Percentiles rank a stretch among this genome's conserved stretches.
Evolutionary conservation across 2,797 vertebrate genomes (phyloP).

Genomic region (Fundulus diaphanus): DNA sequence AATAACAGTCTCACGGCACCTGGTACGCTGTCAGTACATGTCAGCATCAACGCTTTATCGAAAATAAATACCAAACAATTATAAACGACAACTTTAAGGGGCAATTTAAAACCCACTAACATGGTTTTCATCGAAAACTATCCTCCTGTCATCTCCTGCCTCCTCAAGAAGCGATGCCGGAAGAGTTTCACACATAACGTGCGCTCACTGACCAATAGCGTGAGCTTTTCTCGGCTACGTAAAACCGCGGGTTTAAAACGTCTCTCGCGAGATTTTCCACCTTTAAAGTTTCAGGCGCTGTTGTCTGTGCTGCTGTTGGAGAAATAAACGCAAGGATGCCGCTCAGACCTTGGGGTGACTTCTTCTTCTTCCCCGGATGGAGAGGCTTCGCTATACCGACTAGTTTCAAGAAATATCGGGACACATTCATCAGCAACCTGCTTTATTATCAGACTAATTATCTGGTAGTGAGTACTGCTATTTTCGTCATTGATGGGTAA

Average conservation of each 20-base stretch:
- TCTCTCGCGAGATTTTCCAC: conserved; percentile 51
- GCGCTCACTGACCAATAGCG: conserved; percentile 44
- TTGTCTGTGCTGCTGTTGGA: neutral
- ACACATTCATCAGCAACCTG: neutral
- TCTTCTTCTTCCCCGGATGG: neutral
- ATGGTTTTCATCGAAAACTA: neutral
- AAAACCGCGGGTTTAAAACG: conserved; percentile 13
- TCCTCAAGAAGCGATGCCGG: neutral
- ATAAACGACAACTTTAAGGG: neutral
- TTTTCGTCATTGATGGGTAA: conserved; percentile 3
- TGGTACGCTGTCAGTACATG: neutral
- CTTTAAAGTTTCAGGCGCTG: neutral
- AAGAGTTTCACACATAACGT: conserved; percentile 31
- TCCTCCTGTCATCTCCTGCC: neutral
- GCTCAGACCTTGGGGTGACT: neutral
- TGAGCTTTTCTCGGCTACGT: neutral
- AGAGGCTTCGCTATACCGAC: neutral
- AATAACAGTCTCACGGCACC: neutral
- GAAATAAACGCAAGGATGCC: neutral
- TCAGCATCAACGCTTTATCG: neutral
- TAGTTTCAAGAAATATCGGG: neutral
- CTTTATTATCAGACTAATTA: neutral
- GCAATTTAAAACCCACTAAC: neutral
- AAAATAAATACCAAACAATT: neutral
- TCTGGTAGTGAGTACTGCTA: neutral